Conservation (phyloP, 1,140 invertebrate species). For the Drosophila lowei region DNA sequence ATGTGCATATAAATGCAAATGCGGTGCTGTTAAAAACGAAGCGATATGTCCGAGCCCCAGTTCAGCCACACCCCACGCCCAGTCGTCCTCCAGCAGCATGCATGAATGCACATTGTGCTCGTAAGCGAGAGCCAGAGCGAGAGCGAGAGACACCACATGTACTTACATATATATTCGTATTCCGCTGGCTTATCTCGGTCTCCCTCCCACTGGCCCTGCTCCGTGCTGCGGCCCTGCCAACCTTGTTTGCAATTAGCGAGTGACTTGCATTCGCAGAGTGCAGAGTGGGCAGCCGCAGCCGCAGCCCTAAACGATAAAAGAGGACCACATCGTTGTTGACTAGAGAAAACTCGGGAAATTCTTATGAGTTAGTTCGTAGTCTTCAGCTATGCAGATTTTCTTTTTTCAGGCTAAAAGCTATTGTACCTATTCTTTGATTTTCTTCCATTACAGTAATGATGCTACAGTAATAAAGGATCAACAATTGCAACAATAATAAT, state of each 20-base stretch:
- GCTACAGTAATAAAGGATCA: too few relatives aligned
- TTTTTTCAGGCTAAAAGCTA: too few relatives aligned
- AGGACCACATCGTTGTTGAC: too few relatives aligned
- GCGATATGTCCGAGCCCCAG: constrained; percentile 42
- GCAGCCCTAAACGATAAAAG: constrained; percentile 7
- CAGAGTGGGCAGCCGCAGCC: not conserved
- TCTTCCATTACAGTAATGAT: too few relatives aligned
- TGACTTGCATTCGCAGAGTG: constrained; percentile 29
- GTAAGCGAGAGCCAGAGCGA: not conserved
- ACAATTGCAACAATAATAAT: too few relatives aligned
- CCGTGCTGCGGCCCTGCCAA: not conserved
- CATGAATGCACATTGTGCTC: constrained; percentile 38
- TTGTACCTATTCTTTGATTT: too few relatives aligned
- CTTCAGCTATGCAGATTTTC: too few relatives aligned
- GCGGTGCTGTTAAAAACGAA: constrained; percentile 42
- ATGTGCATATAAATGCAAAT: constrained; percentile 81
- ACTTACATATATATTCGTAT: not conserved
- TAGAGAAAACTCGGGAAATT: too few relatives aligned
- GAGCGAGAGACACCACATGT: not conserved
- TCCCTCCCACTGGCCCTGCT: too few relatives aligned
- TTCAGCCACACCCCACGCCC: constrained; percentile 1
- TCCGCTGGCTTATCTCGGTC: constrained; percentile 20
- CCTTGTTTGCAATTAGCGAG: constrained; percentile 45
- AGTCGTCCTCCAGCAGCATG: constrained; percentile 16
- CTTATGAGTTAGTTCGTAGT: too few relatives aligned